These are phyloP conservation scores for Cotesia typhae DNA, from an alignment of 1,140 invertebrate species.

Conservation along the genomic window DNA sequence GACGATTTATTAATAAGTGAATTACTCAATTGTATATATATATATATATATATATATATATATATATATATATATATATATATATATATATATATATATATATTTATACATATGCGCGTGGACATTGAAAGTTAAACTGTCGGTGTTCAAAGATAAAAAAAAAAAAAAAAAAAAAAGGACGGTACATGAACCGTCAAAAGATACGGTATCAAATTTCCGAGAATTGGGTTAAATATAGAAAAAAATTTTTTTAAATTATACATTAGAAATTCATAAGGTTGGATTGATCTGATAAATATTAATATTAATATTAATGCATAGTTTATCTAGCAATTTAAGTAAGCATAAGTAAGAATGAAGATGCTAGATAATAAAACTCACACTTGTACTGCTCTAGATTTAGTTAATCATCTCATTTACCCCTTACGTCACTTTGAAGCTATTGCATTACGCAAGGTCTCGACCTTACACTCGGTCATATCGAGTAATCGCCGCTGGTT, in stretches of 20 bases:
- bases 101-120: no score
- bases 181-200: constrained; percentile 56
- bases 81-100: no score
- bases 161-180: constrained; percentile 49
- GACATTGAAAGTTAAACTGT: constrained; percentile 19
- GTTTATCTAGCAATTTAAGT: no score
- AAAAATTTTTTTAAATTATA: neutral
- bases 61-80: no score
- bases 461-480: constrained; percentile 34
- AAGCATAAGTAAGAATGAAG: neutral
- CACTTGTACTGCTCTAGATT: constrained; percentile 35
- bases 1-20: constrained; percentile 2
- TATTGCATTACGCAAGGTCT: constrained; percentile 40
- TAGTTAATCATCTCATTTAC: constrained; percentile 33
- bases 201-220: constrained; percentile 54
- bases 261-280: no score
- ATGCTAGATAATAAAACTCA: constrained; percentile 28
- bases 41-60: no score
- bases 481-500: constrained; percentile 27
- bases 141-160: constrained; percentile 46
- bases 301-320: neutral
- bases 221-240: constrained; percentile 48
- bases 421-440: constrained; percentile 38
- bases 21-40: constrained; percentile 13
- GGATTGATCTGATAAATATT: no score